Base-by-base conservation (phyloP, 2,797 vertebrate species). In the Amblyraja radiata region DNA sequence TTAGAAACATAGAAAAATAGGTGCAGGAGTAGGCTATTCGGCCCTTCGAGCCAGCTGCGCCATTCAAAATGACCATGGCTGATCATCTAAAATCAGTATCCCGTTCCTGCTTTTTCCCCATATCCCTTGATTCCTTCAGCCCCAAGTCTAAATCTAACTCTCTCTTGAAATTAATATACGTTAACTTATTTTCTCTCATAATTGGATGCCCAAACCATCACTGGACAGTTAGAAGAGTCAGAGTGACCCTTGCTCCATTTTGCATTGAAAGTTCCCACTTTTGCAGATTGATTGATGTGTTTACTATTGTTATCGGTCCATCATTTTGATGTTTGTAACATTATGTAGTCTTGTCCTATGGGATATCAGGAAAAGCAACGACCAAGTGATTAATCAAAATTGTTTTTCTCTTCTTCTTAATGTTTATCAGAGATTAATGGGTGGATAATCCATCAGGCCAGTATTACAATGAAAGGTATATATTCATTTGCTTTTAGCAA, bases 371-470 rank as follows among this genome's bases (percentile, higher is more conserved):
- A 63, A 13, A 65, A 88, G n/a, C 6, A 88, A 68, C 18, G 58
- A 84, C 14, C n/a, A 65, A 18, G 61, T 88, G 84, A 88, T 88
- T 63, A 88, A 68, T 88, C 63, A 88, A 16, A 68, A 68, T 32
- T 21, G 16, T n/a, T 32, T 88, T 65, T n/a, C 61, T 32, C 13
- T 28, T 16, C 54, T 86, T 63, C 36, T n/a, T 18, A 9, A 65
- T 21, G 6, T 88, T 32, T 88, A 36, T 9, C 7, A 0, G 84
- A 36, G n/a, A 86, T 86, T 86, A 86, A 86, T 65, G 28, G 61
- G 61, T 1, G 63, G 14, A 32, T 6, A 65, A n/a, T 32, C 16
- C 14, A 32, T 88, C n/a, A 88, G 68, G 32, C 14, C n/a, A 61
- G 81, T 61, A 61, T n/a, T 84, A 25, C 13, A 84, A 84, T 54